Evolutionary conservation across 2,888 invertebrate genomes (phyloP), one percentile per base, ranked within the genome.

Genomic region (Drosophila limbata): DNA sequence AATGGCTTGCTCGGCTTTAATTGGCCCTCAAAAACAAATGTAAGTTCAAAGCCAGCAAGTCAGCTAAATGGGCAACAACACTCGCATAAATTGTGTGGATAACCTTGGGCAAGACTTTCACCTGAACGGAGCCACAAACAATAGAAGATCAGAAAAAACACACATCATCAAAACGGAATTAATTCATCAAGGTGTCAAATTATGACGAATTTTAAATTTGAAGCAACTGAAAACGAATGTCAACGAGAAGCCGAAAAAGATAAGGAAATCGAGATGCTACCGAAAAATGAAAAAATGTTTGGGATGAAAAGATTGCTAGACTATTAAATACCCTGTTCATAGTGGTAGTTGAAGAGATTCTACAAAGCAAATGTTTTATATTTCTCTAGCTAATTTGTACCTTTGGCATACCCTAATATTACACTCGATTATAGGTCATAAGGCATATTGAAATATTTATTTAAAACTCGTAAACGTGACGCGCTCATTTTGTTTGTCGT

Each of bases 81-180:
- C 40, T 45, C 52, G 51, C 48, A 40, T 66, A 17, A 73, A 59
- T 65, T 69, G 55, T 52, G 63, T 28, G 37, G 45, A 79, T 81
- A 80, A 84, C 80, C 82, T 81, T 80, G 76, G 68, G 63, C 64
- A 60, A 77, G 69, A 79, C 86, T 85, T 81, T 81, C 81, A 79
- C 81, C 69, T 59, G 39, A 53, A 52, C 21, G 53, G 56, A 55
- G 48, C 60, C 52, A 62, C 25, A 53, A 42, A 25, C 53, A 53
- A 53, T 35, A 52, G 21, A 61, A 44, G n/a, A 28, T 31, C 17
- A 47, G 10, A 44, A 52, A 6, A 33, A 10, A 33, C 45, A 48
- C 57, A 57, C 33, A 73, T 69, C 73, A 65, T 73, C 40, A 62
- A 76, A 76, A 60, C 31, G 59, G 70, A 79, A 77, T 79, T 61